phyloP scores from a whole-genome alignment of 1,140 invertebrate species.

The Megalopta genalis region DNA sequence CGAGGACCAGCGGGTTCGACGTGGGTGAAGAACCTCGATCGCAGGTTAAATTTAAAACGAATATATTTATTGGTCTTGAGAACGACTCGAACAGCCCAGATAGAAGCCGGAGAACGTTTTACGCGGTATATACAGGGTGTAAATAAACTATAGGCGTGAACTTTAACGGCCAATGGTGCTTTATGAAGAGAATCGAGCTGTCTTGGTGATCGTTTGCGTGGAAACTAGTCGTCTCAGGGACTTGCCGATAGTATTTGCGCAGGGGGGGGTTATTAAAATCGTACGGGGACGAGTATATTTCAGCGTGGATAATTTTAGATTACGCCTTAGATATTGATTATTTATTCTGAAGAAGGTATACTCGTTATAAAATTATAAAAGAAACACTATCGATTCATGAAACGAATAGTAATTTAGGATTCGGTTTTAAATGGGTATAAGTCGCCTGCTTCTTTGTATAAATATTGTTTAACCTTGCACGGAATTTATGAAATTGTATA shows the following conservation, averaged over 20 bases:
- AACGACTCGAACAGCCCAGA: too few relatives aligned
- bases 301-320: not conserved
- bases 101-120: conserved; percentile 2
- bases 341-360: too few relatives aligned
- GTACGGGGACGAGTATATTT: too few relatives aligned
- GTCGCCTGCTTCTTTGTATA: too few relatives aligned
- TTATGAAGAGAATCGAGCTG: not conserved
- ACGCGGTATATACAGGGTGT: not conserved
- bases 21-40: conserved; percentile 46
- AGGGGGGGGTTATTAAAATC: too few relatives aligned
- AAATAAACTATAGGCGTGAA: not conserved
- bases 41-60: conserved; percentile 55
- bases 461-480: too few relatives aligned
- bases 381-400: too few relatives aligned
- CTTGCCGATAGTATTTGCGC: too few relatives aligned
- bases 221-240: not conserved
- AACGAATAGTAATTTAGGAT: too few relatives aligned
- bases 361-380: too few relatives aligned
- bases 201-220: not conserved
- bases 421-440: too few relatives aligned
- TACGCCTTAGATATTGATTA: not conserved
- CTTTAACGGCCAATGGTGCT: not conserved
- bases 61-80: conserved; percentile 37
- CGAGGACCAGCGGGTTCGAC: conserved; percentile 24
- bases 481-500: too few relatives aligned